phyloP scores from a whole-genome alignment of 2,797 vertebrate genomes.

The Dipus sagitta region DNA sequence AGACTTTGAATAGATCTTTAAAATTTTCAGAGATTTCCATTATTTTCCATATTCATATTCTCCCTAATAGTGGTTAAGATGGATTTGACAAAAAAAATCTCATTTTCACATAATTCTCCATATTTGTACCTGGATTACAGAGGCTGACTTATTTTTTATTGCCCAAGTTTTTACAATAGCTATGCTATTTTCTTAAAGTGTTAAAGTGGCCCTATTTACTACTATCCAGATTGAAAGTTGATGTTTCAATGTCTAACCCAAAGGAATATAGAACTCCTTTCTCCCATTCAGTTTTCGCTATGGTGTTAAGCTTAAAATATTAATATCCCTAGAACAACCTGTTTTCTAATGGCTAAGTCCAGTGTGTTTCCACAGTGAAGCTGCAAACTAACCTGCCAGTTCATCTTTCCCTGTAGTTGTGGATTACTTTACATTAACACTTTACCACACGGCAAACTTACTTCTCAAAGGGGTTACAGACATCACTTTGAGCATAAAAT shows the following conservation, averaged over 20 bases:
- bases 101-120: neutral
- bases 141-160: neutral
- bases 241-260: conserved; percentile 18
- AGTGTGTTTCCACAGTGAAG: neutral
- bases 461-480: neutral
- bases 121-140: neutral
- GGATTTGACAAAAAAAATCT: neutral
- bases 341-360: neutral
- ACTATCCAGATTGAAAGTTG: neutral
- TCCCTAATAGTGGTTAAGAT: neutral
- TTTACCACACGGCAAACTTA: neutral
- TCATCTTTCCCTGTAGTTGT: neutral
- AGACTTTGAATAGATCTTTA: conserved; percentile 23
- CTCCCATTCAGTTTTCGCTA: neutral
- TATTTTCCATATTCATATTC: neutral
- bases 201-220: conserved; percentile 34
- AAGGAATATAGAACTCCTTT: neutral
- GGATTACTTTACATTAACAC: neutral
- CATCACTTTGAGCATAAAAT: neutral
- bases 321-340: neutral
- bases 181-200: neutral
- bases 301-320: neutral
- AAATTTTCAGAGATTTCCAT: neutral
- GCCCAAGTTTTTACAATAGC: neutral
- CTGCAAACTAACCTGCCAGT: neutral